A percentile compares a stretch with the other conserved stretches of the same genome.
These are phyloP conservation scores for Platypus cylindrus DNA, from an alignment of 2,888 invertebrate species.

Conservation along the genomic window DNA sequence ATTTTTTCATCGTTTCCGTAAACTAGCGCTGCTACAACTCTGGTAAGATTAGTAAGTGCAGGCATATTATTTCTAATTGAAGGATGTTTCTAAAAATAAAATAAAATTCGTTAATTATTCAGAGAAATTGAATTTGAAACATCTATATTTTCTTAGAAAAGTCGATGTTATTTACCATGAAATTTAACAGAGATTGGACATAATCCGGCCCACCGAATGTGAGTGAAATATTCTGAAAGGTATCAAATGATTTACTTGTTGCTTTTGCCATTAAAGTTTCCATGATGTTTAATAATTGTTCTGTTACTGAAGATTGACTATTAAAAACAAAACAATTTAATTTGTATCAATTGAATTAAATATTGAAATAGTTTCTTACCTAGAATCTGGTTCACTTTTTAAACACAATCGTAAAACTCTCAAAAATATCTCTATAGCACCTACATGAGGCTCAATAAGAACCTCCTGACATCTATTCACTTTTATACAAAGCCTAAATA, in stretches of 20 bases:
- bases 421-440: slow-evolving; percentile 70
- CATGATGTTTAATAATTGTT: slow-evolving; percentile 85
- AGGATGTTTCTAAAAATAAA: slow-evolving; percentile 38
- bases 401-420: slow-evolving; percentile 70
- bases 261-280: slow-evolving; percentile 88
- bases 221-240: slow-evolving; percentile 73
- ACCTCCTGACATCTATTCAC: slow-evolving; percentile 80
- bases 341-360: too few species aligned
- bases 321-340: slow-evolving; percentile 1
- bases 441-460: slow-evolving; percentile 72
- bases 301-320: slow-evolving; percentile 68
- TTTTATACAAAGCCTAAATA: slow-evolving; percentile 83
- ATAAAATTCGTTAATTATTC: neutral
- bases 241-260: slow-evolving; percentile 69
- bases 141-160: neutral
- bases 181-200: slow-evolving; percentile 68
- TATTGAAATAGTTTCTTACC: slow-evolving; percentile 9
- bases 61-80: slow-evolving; percentile 63
- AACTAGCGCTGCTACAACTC: slow-evolving; percentile 88
- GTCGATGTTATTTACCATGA: too few species aligned
- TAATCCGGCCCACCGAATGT: slow-evolving; percentile 86
- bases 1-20: slow-evolving; percentile 91
- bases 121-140: neutral
- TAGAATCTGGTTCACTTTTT: slow-evolving; percentile 50
- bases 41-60: slow-evolving; percentile 71